Evolutionary conservation across 2,888 invertebrate genomes (phyloP), one percentile per base, ranked within the genome.

Genomic region (Pollenia angustigena): DNA sequence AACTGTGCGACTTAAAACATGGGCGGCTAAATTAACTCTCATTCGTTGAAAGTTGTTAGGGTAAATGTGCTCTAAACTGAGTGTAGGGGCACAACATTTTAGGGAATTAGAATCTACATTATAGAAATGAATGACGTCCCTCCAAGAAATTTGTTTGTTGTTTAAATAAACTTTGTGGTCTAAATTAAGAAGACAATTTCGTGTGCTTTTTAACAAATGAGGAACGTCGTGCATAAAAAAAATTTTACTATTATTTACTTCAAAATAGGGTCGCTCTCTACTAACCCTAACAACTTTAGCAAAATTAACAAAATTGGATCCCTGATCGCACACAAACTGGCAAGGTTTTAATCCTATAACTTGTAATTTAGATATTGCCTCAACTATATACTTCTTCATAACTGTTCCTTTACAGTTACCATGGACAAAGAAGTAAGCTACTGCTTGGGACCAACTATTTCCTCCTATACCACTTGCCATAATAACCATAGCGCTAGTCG

Each of bases 1-100:
- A 23, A 23, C 23, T 23, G 23, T 23, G 23, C 23, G 23, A 23
- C 23, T 23, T 23, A 23, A 23, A 23, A 23, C 23, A 23, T 23
- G 23, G 23, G 23, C 23, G 23, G 23, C 23, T 23, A 23, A 23
- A 23, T 23, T 23, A 23, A 23, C 23, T 23, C 23, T 23, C 23
- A 23, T 23, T 2, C 23, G 23, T 23, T 23, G 23, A 23, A 23
- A 23, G 23, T 23, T 23, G 23, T 2, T 23, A 2, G 23, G 23
- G 23, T 23, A 69, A 54, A 60, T 32, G 40, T 69, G 52, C 11
- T 68, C 60, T 40, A 18, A 2, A 60, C 16, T 62, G 32, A 60
- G 40, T 60, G 62, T 74, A 60, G 60, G 74, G 40, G 74, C 74
- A 62, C 48, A n/a, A n/a, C n/a, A 60, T 60, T 74, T 62, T 11